A percentile compares a stretch with the other conserved stretches of the same genome.
These are phyloP conservation scores for Phalacrocorax pelagicus DNA, from an alignment of 2,113 vertebrate species.

Conservation along the genomic window DNA sequence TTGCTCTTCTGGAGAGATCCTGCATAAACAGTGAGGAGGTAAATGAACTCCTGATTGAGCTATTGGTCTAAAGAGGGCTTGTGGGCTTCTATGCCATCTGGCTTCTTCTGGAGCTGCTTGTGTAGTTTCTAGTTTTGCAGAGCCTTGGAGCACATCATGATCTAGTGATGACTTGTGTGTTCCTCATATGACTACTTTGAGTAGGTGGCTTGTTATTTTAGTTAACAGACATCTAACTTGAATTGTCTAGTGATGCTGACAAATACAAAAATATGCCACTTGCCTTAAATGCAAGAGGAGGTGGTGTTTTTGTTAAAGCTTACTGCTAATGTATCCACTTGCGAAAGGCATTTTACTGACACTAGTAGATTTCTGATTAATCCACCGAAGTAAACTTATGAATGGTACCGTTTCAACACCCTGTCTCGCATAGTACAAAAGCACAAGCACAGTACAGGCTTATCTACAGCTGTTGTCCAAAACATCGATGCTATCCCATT, in stretches of 20 bases:
- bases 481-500: background rate
- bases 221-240: background rate
- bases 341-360: background rate
- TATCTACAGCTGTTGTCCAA: background rate
- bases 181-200: background rate
- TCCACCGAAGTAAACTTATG: background rate
- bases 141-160: background rate
- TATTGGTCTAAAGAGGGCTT: background rate
- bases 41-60: background rate
- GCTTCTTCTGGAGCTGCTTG: background rate
- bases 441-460: background rate
- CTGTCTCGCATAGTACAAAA: background rate
- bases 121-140: background rate
- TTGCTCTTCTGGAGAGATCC: background rate
- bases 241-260: background rate
- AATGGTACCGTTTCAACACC: background rate
- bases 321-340: background rate
- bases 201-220: background rate
- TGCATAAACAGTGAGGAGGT: background rate
- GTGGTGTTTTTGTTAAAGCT: background rate
- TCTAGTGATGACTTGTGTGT: background rate
- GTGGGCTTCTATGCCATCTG: background rate
- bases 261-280: background rate
- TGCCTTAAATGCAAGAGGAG: background rate
- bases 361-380: background rate